phyloP scores from a whole-genome alignment of 2,113 vertebrate species.

The Beaufortia kweichowensis region DNA sequence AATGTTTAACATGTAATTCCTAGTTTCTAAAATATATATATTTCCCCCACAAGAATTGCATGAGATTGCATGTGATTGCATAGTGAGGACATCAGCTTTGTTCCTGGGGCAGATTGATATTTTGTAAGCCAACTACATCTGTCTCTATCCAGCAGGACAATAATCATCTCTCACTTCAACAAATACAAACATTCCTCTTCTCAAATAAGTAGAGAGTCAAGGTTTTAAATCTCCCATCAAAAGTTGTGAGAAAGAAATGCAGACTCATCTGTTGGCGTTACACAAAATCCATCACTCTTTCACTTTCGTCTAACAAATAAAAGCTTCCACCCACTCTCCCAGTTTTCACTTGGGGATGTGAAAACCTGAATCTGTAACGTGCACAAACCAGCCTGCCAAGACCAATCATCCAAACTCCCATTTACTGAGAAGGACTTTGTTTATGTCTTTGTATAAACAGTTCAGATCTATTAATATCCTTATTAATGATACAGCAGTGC shows the following conservation, averaged over 20 bases:
- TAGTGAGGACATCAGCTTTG: constrained; percentile 15
- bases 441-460: constrained; percentile 32
- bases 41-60: constrained; percentile 1
- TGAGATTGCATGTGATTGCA: constrained; percentile 25
- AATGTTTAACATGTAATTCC: background rate
- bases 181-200: constrained; percentile 9
- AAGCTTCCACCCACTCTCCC: constrained; percentile 10
- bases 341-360: background rate
- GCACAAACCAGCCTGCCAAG: constrained; percentile 11
- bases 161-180: constrained; percentile 12
- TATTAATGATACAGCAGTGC: constrained; percentile 1
- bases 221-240: constrained; percentile 34
- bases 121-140: constrained; percentile 2
- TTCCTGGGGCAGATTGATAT: constrained; percentile 21
- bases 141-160: constrained; percentile 9
- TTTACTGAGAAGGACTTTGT: constrained; percentile 12
- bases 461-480: constrained; percentile 33
- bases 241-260: background rate
- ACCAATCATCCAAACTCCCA: constrained; percentile 12
- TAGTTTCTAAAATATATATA: constrained; percentile 5
- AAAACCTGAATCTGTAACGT: background rate
- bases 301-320: constrained; percentile 8
- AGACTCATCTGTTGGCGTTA: constrained; percentile 1
- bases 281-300: constrained; percentile 16
- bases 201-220: constrained; percentile 14